Percentiles rank a stretch among this genome's conserved stretches.
Evolutionary conservation across 2,888 invertebrate genomes (phyloP).

Genomic region (Brenthis daphne): DNA sequence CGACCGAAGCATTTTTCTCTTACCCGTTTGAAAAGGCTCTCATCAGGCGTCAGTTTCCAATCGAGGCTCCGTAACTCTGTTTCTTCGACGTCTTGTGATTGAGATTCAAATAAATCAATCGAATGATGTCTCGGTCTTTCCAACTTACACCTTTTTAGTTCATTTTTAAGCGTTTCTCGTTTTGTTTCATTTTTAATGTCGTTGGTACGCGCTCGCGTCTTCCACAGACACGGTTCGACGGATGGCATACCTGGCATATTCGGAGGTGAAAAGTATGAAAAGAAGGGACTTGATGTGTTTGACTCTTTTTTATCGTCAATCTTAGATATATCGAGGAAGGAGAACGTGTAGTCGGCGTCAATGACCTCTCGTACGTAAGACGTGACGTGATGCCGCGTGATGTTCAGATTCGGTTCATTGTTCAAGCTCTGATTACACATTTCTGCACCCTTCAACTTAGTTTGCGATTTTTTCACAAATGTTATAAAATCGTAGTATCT

Average conservation of each 20-base stretch:
- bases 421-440: neutral
- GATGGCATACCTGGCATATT: slow-evolving; percentile 51
- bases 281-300: slow-evolving; percentile 64
- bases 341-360: slow-evolving; percentile 68
- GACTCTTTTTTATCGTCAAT: slow-evolving; percentile 57
- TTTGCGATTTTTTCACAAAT: slow-evolving; percentile 63
- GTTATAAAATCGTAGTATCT: slow-evolving; percentile 64
- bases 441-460: slow-evolving; percentile 36
- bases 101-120: slow-evolving; percentile 71
- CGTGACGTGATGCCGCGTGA: slow-evolving; percentile 51
- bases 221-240: slow-evolving; percentile 53
- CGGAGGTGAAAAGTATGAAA: slow-evolving; percentile 68
- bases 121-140: slow-evolving; percentile 56
- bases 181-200: slow-evolving; percentile 45
- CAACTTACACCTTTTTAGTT: slow-evolving; percentile 41
- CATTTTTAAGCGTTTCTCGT: slow-evolving; percentile 18
- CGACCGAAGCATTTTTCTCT: slow-evolving; percentile 67
- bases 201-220: slow-evolving; percentile 48
- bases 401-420: neutral
- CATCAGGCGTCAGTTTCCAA: slow-evolving; percentile 66
- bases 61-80: slow-evolving; percentile 51
- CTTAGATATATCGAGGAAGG: slow-evolving; percentile 59
- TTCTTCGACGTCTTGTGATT: slow-evolving; percentile 63
- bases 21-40: slow-evolving; percentile 63
- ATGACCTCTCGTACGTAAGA: slow-evolving; percentile 64